Base-by-base conservation (phyloP, 2,888 invertebrate genomes). In the Cataglyphis rosenhaueri region DNA sequence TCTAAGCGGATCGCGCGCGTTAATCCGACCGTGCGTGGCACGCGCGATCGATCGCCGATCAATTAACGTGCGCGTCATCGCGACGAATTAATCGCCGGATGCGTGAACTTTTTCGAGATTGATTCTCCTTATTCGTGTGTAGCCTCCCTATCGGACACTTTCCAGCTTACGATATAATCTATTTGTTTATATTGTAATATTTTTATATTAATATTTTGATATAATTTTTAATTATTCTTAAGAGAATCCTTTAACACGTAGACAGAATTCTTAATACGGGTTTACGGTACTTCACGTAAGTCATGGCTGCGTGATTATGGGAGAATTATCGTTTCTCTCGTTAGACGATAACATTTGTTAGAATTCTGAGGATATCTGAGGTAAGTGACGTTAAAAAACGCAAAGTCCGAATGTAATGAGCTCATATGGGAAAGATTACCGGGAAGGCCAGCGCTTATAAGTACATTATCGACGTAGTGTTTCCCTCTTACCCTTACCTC, bases 21-120 rank as follows among this genome's bases (percentile, higher is more conserved):
- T 71, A 79, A 79, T 79, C 71, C 71, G 71, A 61, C 35, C 78
- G 70, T 70, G 70, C 78, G 59, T 59, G 78, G 78, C 78, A 79
- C 71, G 78, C 32, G 71, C 78, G 78, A 59, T 59, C 59, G 71
- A 70, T 79, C 59, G 78, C 35, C 78, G 59, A 79, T 79, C 71
- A 61, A 79, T 79, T 79, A 79, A 79, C 78, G 44, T 59, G 57
- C 35, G 62, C 35, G 18, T 52, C 48, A 15, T 61, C 66, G 15
- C 70, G 25, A 29, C 57, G 35, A 44, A 70, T 79, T 79, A 71
- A 79, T 41, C 70, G 78, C 41, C 55, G n/a, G 15, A 3, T 41
- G 57, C 3, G 68, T 1, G 9, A 32, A 10, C 29, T 57, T 57
- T 68, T 66, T 57, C 41, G 41, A 18, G 41, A 18, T 57, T 15